Percentiles rank a stretch among this genome's conserved stretches.
Evolutionary conservation across 2,113 vertebrate genomes (phyloP).

Genomic region (Lepus americanus): DNA sequence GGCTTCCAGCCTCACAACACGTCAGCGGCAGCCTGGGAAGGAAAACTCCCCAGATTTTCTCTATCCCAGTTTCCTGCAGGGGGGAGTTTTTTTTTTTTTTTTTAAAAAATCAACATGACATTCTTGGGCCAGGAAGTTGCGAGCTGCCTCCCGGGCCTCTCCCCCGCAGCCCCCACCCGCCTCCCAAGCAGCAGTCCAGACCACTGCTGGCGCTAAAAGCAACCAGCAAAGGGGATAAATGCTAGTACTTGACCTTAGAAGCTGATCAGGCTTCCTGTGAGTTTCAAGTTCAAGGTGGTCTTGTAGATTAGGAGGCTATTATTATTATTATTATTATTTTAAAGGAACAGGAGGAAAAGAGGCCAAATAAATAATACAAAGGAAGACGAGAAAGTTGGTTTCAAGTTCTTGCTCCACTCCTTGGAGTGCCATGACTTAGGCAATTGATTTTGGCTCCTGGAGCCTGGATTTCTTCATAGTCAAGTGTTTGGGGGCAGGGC

Average conservation of each 20-base stretch:
- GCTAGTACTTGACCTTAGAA: not conserved
- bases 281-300: slow-evolving; percentile 11
- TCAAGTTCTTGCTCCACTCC: not conserved
- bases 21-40: slow-evolving; percentile 54
- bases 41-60: slow-evolving; percentile 53
- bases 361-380: slow-evolving; percentile 1
- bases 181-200: not conserved
- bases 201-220: not conserved
- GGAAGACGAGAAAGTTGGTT: slow-evolving; percentile 39
- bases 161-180: not conserved
- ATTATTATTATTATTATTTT: not conserved
- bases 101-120: not conserved
- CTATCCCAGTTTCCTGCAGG: not conserved
- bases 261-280: not conserved
- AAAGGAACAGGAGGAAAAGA: not conserved
- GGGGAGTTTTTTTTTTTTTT: no score
- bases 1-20: slow-evolving; percentile 31
- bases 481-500: not conserved
- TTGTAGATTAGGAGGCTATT: slow-evolving; percentile 3
- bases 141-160: not conserved
- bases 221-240: not conserved
- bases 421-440: slow-evolving; percentile 31
- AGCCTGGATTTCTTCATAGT: slow-evolving; percentile 71
- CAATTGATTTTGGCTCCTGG: slow-evolving; percentile 45
- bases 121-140: slow-evolving; percentile 38